Base-by-base conservation (phyloP, 2,888 invertebrate genomes). In the Polydesmus complanatus region DNA sequence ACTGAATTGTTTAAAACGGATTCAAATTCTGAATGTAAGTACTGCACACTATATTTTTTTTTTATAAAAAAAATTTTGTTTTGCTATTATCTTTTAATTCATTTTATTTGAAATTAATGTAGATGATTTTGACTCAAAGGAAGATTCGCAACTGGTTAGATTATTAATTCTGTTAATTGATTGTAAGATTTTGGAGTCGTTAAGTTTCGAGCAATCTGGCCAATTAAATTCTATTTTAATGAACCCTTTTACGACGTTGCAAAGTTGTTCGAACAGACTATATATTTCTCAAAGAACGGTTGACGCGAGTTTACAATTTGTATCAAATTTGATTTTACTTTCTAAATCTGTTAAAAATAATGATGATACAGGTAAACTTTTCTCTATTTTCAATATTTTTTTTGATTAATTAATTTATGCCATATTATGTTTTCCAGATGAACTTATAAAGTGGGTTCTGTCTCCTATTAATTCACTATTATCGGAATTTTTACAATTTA, bases 121-220 rank as follows among this genome's bases (percentile, higher is more conserved):
- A 8, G 14, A 5, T 37, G 14, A 14, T 8, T 8, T 5, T 8
- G 14, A 14, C 37, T 37, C 37, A 37, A 37, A 27, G 3, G 58
- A 51, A 58, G 37, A 52, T 11, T n/a, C 8, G 26, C 23, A 27
- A 25, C 25, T 51, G 19, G 58, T 49, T 14, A 26, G 50, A 47
- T 49, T 57, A 50, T 23, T 57, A 21, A 49, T 58, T 18, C 37
- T 58, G 51, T 19, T 58, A 18, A 27, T 57, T 27, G 52, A 58
- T 22, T 50, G 21, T 19, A 26, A 58, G 21, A 27, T 37, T 37
- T 5, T 37, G 37, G 14, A 37, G 8, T 5, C 14, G 5, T 37
- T 14, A 37, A 37, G 14, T 14, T 37, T 5, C 14, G 37, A 37
- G 5, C 37, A 37, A 37, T 21, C 14, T 8, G 8, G 19, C 2